Base-by-base conservation (phyloP, 2,888 invertebrate genomes). In the Melieria picta region DNA sequence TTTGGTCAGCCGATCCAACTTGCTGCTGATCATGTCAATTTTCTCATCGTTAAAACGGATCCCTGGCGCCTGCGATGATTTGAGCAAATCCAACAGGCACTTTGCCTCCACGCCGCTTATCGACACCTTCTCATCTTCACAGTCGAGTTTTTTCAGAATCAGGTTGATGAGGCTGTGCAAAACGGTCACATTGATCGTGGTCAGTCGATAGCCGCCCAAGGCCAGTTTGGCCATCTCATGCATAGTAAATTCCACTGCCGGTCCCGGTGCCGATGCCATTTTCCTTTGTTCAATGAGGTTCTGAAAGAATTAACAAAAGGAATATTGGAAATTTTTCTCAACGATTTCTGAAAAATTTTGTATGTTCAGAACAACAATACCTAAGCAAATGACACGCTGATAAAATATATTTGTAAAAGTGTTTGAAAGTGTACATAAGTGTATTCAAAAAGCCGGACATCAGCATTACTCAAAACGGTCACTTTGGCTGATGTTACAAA, bases 141-240 rank as follows among this genome's bases (percentile, higher is more conserved):
- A 83, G 58, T 81, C 76, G 5, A 86, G 67, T 56, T 85, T 85
- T 68, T 81, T 76, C 56, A 85, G 75, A 4, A 85, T 9, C n/a
- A 80, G 76, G 58, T 80, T 72, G 5, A 85, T 50, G 0, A 86
- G 77, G n/a, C 79, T 81, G 68, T 85, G 84, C 42, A 85, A 72
- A 7, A 83, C 78, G 5, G 79, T 75, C 2, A 84, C 74, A 73
- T 85, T 83, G 3, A 81, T 73, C 0, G 76, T 75, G 10, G 74
- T 79, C 65, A 82, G 68, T 50, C 80, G 77, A 0, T 77, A 79
- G 5, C 81, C 79, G 2, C 86, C 86, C 63, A 86, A 71, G 0
- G 86, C 83, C 42, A 84, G 77, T 43, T 80, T 76, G 0, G 81
- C 79, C 75, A 85, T 72, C 68, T 86, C 76, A 10, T 80, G 78